Conservation (phyloP, 2,888 invertebrate species). For the Drosophila testacea region DNA sequence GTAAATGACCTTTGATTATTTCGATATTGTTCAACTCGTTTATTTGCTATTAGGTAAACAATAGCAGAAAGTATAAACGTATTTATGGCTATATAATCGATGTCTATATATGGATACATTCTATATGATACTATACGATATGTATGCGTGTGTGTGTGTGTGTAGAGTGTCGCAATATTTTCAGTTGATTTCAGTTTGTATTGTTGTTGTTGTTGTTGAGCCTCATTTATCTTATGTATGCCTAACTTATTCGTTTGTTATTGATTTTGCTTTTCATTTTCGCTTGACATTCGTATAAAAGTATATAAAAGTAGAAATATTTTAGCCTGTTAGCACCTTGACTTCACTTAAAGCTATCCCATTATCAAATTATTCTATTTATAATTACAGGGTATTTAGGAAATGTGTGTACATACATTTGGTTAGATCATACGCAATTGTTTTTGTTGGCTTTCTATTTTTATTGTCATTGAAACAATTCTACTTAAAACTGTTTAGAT, state of each 20-base stretch:
- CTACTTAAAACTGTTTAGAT: slow-evolving; percentile 52
- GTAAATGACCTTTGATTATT: slow-evolving; percentile 37
- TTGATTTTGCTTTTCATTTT: slow-evolving; percentile 40
- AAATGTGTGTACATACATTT: too few species aligned
- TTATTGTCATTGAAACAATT: slow-evolving; percentile 29
- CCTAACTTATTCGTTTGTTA: slow-evolving; percentile 23
- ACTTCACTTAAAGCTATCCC: neutral
- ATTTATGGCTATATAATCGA: slow-evolving; percentile 8
- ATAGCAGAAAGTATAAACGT: slow-evolving; percentile 16
- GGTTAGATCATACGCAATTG: neutral
- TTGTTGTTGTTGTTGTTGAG: neutral
- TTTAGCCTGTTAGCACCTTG: neutral
- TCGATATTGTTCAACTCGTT: slow-evolving; percentile 20
- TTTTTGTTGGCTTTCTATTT: slow-evolving; percentile 6
- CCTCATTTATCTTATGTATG: slow-evolving; percentile 10
- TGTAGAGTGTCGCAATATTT: slow-evolving; percentile 12
- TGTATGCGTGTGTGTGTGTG: neutral
- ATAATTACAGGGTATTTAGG: slow-evolving; percentile 3
- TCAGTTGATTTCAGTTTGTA: neutral
- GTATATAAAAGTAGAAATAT: neutral
- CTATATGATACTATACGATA: neutral
- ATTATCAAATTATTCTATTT: neutral
- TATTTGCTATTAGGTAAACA: slow-evolving; percentile 33
- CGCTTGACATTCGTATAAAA: slow-evolving; percentile 9
- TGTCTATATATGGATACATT: slow-evolving; percentile 5